These are phyloP conservation scores for Acronicta alni DNA, from an alignment of 2,888 invertebrate species.

Conservation along the genomic window DNA sequence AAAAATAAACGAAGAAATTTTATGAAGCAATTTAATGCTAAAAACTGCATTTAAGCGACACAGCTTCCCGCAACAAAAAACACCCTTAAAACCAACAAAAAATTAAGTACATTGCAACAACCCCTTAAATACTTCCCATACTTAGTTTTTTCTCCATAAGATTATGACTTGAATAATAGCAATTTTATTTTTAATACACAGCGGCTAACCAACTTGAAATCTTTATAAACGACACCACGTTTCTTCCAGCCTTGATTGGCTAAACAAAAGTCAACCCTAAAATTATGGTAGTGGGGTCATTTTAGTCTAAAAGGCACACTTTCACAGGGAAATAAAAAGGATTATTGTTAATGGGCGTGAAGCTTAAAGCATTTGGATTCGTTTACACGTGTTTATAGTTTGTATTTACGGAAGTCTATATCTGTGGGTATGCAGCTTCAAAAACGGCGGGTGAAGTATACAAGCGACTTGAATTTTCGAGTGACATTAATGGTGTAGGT, in stretches of 20 bases:
- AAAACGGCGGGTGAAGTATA: constrained; percentile 32
- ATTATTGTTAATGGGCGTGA: constrained; percentile 79
- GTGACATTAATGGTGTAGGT: background rate
- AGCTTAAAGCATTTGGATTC: constrained; percentile 69
- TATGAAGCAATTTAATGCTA: background rate
- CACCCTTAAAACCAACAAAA: background rate
- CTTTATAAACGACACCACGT: constrained; percentile 74
- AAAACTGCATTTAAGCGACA: background rate
- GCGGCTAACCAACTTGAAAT: constrained; percentile 71
- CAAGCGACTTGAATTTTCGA: constrained; percentile 15
- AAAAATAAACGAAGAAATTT: background rate
- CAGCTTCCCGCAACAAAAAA: background rate
- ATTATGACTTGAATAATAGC: constrained; percentile 77
- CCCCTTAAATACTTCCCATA: constrained; percentile 42
- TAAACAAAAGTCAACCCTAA: constrained; percentile 66
- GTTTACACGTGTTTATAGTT: constrained; percentile 77
- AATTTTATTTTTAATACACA: constrained; percentile 70
- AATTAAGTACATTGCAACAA: constrained; percentile 16
- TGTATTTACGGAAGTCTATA: constrained; percentile 69
- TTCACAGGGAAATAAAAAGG: constrained; percentile 73
- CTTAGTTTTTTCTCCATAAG: constrained; percentile 57
- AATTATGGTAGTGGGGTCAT: constrained; percentile 42
- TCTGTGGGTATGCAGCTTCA: constrained; percentile 55
- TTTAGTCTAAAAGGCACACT: constrained; percentile 44
- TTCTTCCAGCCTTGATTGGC: constrained; percentile 14